Evolutionary conservation across 2,888 invertebrate genomes (phyloP), one percentile per base, ranked within the genome.

Genomic region (Eristalis arbustorum): DNA sequence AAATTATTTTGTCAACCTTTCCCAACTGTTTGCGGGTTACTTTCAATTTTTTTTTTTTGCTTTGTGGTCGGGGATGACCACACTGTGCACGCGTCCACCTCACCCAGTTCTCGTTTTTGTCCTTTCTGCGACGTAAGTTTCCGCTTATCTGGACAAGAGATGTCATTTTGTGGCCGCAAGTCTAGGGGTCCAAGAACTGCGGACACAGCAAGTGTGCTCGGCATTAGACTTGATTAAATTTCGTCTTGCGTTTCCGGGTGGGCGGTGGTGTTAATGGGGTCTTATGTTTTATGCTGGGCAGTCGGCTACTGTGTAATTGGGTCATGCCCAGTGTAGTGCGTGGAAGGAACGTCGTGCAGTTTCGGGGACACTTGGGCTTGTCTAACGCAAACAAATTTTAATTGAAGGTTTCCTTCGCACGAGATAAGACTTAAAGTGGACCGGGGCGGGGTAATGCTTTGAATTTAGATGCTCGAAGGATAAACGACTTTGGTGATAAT

Each of bases 141-240:
- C 25, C 25, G 59, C 59, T 59, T 59, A 59, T 59, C 77, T 63
- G 63, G 40, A 63, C 69, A 56, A 10, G 75, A 67, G 42, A 77
- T 76, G 67, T 28, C 76, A 67, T 40, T 40, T 77, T 42, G 23
- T 25, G 59, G 25, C 8, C 18, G 49, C 8, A 49, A 18, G 49
- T 18, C 49, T 3, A 8, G 18, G 18, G 18, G 49, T 18, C 49
- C n/a, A 22, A 49, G 49, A 18, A 49, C 49, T 49, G 18, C 61
- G 42, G 13, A 14, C 23, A 66, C 23, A 61, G 22, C 49, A 37
- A 49, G 59, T 66, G 57, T 57, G 14, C 18, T 31, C 23, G 40
- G 77, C 78, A 78, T 78, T 83, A 64, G 62, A 63, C 63, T 69
- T 83, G 73, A 83, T 77, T 83, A 83, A 72, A 68, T 63, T 68